Percentiles rank a stretch among this genome's conserved stretches.
phyloP scores from a whole-genome alignment of 2,113 vertebrate species.

The Tinamus guttatus region DNA sequence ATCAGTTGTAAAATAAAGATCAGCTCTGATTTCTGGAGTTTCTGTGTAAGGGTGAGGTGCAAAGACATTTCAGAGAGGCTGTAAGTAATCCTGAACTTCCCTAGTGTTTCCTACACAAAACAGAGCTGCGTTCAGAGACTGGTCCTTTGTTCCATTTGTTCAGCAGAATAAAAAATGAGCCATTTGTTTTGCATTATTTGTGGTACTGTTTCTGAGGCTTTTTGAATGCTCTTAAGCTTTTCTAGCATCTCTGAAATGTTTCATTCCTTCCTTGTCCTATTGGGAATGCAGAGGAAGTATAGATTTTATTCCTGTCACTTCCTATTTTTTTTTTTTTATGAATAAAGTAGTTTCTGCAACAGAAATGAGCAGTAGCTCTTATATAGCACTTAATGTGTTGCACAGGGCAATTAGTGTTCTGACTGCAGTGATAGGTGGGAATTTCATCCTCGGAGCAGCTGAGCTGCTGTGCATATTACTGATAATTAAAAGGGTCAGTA shows the following conservation, averaged over 20 bases:
- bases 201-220: background rate
- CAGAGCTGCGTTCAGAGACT: background rate
- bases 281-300: background rate
- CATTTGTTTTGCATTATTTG: accelerated
- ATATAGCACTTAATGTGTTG: background rate
- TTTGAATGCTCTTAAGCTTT: background rate
- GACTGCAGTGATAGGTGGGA: background rate
- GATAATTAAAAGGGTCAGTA: background rate
- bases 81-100: background rate
- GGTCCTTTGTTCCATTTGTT: background rate
- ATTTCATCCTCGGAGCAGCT: background rate
- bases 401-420: background rate
- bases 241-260: background rate
- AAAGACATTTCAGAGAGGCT: background rate
- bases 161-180: background rate
- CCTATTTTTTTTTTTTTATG: background rate
- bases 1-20: background rate
- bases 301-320: background rate
- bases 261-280: background rate
- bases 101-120: background rate
- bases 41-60: background rate
- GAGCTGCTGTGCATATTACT: background rate
- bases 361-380: background rate
- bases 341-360: background rate
- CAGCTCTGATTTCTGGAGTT: background rate